phyloP scores from a whole-genome alignment of 2,797 vertebrate species.

The Bovichtus diacanthus region DNA sequence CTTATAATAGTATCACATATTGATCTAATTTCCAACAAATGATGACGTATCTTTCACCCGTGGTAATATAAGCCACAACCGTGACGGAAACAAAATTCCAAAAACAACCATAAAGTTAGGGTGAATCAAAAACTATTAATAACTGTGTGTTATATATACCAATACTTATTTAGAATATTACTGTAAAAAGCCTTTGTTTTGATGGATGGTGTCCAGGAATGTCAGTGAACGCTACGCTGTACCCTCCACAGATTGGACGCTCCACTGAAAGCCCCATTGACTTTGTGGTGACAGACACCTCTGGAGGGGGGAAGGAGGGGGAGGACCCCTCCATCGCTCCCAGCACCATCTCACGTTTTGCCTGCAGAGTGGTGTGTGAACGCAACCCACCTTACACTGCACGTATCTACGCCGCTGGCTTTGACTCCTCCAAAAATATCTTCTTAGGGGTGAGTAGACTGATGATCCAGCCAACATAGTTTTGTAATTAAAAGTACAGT shows the following conservation, averaged over 20 bases:
- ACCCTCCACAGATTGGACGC: conserved; percentile 82
- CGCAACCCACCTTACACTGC: conserved; percentile 86
- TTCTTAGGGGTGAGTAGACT: conserved; percentile 83
- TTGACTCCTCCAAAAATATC: conserved; percentile 88
- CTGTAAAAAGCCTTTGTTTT: neutral
- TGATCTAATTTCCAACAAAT: neutral
- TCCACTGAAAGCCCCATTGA: conserved; percentile 88
- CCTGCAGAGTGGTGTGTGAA: conserved; percentile 87
- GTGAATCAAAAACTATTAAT: neutral
- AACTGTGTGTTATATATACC: neutral
- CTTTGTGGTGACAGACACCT: conserved; percentile 87
- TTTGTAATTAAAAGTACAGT: neutral
- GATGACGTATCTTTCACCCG: neutral
- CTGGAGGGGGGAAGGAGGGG: conserved; percentile 81
- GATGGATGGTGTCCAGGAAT: neutral
- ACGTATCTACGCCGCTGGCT: conserved; percentile 88
- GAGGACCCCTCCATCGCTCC: conserved; percentile 86
- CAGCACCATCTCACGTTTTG: conserved; percentile 87
- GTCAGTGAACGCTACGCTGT: conserved; percentile 3
- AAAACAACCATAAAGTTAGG: neutral
- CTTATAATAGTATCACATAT: conserved; percentile 14
- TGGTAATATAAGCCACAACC: neutral
- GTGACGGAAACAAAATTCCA: neutral
- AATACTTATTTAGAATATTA: too few relatives aligned
- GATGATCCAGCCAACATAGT: neutral